Evolutionary conservation across 2,113 vertebrate genomes (phyloP), one percentile per base, ranked within the genome.

Genomic region (Alligator sinensis): DNA sequence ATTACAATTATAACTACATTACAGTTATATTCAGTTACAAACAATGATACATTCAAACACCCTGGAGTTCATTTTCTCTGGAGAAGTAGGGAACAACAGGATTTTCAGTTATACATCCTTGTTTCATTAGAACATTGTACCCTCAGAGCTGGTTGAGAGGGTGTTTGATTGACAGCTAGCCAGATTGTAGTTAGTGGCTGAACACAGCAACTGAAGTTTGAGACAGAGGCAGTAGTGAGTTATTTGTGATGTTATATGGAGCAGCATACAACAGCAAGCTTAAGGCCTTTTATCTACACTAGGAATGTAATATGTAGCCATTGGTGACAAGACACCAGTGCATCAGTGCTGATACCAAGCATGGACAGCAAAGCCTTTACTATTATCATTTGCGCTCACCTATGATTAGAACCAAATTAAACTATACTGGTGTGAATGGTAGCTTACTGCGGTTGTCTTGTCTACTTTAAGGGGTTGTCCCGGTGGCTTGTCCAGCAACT

Each of bases 191-290:
- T 30, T 82, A 70, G 59, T 82, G 77, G 19, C 59, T 82, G 55
- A 3, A 74, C 74, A 4, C 14, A 28, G 27, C 17, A 21, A 70
- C 38, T 47, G 18, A 58, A 17, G 13, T 14, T 9, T 16, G 21
- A 22, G 27, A 70, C 57, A 7, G 5, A 61, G 5, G 0, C 0
- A 55, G 9, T 58, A 83, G 57, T 3, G 86, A n/a, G 77, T 60
- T 1, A 3, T 61, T 89, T 68, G 16, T 63, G 4, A n/a, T 66
- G 11, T 2, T 88, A 3, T 77, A 55, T 7, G 7, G 3, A 59
- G 13, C 11, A 70, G 3, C 1, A 0, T 38, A 7, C 19, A 80
- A 55, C 4, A 70, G 2, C 3, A 47, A 0, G 30, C 3, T 63
- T 30, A 34, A 2, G 5, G 54, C 6, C 15, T 82, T 47, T 47